These are phyloP conservation scores for Amiota communis DNA, from an alignment of 2,888 invertebrate genomes.

Conservation along the genomic window DNA sequence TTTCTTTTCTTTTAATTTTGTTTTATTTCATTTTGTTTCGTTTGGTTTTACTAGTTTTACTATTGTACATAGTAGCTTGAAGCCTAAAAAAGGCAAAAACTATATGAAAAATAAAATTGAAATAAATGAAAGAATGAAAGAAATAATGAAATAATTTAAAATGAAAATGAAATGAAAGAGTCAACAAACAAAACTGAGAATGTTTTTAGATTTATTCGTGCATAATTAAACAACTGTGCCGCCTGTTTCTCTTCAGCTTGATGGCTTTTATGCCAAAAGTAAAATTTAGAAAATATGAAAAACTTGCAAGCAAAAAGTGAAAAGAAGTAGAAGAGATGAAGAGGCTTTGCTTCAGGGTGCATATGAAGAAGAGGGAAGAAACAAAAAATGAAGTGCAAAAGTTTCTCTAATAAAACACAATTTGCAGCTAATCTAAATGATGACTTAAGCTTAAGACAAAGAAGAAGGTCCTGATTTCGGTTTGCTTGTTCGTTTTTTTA, in stretches of 20 bases:
- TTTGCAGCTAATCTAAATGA: constrained; percentile 67
- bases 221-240: constrained; percentile 60
- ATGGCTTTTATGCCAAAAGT: too few relatives aligned
- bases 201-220: constrained; percentile 61
- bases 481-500: constrained; percentile 53
- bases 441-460: neutral
- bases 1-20: neutral
- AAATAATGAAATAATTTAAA: neutral
- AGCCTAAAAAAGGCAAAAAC: neutral
- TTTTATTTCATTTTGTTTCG: neutral
- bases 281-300: neutral
- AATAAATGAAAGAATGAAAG: constrained; percentile 15
- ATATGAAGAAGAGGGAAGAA: neutral
- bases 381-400: neutral
- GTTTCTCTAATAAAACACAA: constrained; percentile 50
- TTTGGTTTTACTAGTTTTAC: too few relatives aligned
- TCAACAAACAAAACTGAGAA: constrained; percentile 41
- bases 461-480: neutral
- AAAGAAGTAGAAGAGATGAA: neutral
- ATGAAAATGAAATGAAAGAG: constrained; percentile 14
- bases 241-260: constrained; percentile 35
- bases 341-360: neutral
- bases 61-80: neutral
- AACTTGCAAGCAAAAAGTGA: neutral
- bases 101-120: constrained; percentile 3